Evolutionary conservation across 2,888 invertebrate genomes (phyloP).

Genomic region (Leucophenga maculata): DNA sequence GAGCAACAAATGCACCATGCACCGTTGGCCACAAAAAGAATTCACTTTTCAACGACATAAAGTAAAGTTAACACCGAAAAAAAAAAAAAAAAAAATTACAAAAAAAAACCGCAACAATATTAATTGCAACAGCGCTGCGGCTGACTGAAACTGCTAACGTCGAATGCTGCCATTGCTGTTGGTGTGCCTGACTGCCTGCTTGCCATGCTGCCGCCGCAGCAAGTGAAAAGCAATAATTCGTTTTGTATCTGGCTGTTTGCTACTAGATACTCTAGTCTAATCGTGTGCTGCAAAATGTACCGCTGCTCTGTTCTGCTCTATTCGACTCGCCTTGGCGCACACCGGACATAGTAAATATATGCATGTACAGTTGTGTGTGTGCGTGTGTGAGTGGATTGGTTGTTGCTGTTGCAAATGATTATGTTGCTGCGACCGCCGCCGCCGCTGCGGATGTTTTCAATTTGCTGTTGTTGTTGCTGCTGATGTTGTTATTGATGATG

Average conservation of each 20-base stretch:
- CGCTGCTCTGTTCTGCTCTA: slow-evolving; percentile 27
- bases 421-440: not conserved
- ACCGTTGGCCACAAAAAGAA: slow-evolving; percentile 24
- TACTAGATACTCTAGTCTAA: slow-evolving; percentile 13
- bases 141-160: not conserved
- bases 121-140: slow-evolving; percentile 22
- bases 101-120: slow-evolving; percentile 13
- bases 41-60: slow-evolving; percentile 26
- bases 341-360: slow-evolving; percentile 1
- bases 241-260: not conserved
- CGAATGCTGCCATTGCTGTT: slow-evolving; percentile 3
- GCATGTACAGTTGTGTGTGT: slow-evolving; percentile 12
- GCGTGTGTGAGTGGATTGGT: not conserved
- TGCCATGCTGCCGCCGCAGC: slow-evolving; percentile 10
- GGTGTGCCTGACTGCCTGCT: not conserved
- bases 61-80: not conserved
- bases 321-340: slow-evolving; percentile 6
- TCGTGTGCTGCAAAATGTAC: slow-evolving; percentile 32
- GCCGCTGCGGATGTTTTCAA: slow-evolving; percentile 3
- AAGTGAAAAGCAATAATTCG: slow-evolving; percentile 30
- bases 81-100: not conserved
- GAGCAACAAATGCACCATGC: slow-evolving; percentile 13
- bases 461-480: slow-evolving; percentile 15
- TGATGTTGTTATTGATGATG: slow-evolving; percentile 23
- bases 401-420: not conserved